These are phyloP conservation scores for Pleuronectes platessa DNA, from an alignment of 2,113 vertebrate genomes.

Conservation along the genomic window DNA sequence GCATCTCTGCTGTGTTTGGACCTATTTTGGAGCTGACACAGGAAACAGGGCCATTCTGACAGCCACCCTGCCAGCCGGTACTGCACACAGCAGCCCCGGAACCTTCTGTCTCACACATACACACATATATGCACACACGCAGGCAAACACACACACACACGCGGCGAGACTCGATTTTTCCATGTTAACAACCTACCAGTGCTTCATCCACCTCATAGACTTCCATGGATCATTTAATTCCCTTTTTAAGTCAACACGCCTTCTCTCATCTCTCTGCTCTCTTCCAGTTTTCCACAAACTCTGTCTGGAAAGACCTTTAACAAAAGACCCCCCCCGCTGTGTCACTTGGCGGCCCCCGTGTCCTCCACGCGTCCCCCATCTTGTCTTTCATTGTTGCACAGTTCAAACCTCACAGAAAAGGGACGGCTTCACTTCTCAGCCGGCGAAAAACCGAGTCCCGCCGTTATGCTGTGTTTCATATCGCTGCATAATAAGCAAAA, in stretches of 20 bases:
- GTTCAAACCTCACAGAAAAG: constrained; percentile 28
- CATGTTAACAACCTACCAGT: constrained; percentile 55
- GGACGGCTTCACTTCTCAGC: constrained; percentile 32
- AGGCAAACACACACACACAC: constrained; percentile 13
- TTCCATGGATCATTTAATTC: constrained; percentile 56
- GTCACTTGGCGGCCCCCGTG: constrained; percentile 27
- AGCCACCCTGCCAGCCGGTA: constrained; percentile 79
- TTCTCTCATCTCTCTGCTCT: constrained; percentile 20
- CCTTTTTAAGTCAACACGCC: constrained; percentile 46
- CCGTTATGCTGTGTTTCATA: constrained; percentile 50
- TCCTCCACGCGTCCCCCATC: constrained; percentile 27
- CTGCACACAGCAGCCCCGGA: constrained; percentile 77
- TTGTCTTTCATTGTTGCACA: constrained; percentile 39
- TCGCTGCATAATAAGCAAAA: constrained; percentile 61
- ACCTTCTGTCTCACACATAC: constrained; percentile 68
- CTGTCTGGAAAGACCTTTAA: constrained; percentile 38
- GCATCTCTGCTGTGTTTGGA: constrained; percentile 83
- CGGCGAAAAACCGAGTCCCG: constrained; percentile 26
- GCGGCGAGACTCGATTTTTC: constrained; percentile 40
- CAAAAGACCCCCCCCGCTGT: constrained; percentile 51
- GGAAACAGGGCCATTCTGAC: constrained; percentile 85
- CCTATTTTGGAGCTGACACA: constrained; percentile 85
- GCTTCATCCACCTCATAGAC: constrained; percentile 52
- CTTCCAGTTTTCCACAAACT: constrained; percentile 28
- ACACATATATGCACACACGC: constrained; percentile 2